Percentiles rank a stretch among this genome's conserved stretches.
Conservation (phyloP, 2,888 invertebrate genomes). For the Tachina fera region DNA sequence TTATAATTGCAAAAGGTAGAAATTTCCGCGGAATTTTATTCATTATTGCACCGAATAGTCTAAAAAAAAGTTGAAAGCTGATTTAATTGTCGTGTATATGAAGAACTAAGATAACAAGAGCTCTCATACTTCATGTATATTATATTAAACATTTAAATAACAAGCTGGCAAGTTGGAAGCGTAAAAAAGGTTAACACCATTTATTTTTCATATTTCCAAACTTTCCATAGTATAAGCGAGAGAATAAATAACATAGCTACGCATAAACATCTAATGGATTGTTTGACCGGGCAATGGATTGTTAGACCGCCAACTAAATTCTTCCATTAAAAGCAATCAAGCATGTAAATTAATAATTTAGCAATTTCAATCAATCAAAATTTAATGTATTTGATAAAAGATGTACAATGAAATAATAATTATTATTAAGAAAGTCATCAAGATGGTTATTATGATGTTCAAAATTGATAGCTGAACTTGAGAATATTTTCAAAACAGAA, state of each 20-base stretch:
- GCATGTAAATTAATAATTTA: conserved; percentile 62
- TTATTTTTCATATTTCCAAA: conserved; percentile 8
- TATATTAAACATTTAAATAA: too few species aligned
- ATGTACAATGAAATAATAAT: conserved; percentile 40
- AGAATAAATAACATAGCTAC: background rate
- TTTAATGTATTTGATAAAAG: conserved; percentile 64
- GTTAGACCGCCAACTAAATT: conserved; percentile 6
- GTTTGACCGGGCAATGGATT: background rate
- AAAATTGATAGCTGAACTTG: conserved; percentile 54
- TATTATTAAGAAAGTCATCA: conserved; percentile 13
- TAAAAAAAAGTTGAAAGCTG: too few species aligned
- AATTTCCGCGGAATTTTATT: too few species aligned
- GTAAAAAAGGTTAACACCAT: background rate
- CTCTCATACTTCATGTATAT: too few species aligned
- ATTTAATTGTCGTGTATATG: too few species aligned
- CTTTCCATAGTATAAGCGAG: background rate
- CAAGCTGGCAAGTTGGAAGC: too few species aligned
- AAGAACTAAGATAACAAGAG: too few species aligned
- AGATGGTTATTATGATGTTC: conserved; percentile 40
- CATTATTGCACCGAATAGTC: too few species aligned
- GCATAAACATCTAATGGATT: background rate
- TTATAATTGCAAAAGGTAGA: too few species aligned
- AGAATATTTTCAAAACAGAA: conserved; percentile 20
- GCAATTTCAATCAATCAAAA: conserved; percentile 71
- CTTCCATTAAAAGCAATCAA: conserved; percentile 63